Percentiles rank a stretch among this genome's conserved stretches.
phyloP scores from a whole-genome alignment of 1,140 invertebrate species.

The Maconellicoccus hirsutus region DNA sequence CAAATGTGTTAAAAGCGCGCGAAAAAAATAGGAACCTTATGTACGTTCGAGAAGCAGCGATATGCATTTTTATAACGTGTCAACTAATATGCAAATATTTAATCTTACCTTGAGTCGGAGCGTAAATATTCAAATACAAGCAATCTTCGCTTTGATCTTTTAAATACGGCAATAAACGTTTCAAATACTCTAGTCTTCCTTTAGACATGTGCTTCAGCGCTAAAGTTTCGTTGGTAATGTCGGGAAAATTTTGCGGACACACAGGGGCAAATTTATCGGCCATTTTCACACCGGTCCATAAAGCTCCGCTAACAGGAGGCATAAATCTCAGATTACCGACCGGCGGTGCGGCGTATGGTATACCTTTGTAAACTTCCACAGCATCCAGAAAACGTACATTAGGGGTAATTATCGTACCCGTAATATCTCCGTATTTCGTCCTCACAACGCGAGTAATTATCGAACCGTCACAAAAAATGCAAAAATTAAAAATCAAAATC shows the following conservation, averaged over 20 bases:
- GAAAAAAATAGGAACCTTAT: too few relatives aligned
- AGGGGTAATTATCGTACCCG: conserved; percentile 72
- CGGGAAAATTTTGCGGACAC: conserved; percentile 76
- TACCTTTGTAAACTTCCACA: conserved; percentile 85
- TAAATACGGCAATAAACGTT: conserved; percentile 70
- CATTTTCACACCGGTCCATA: conserved; percentile 81
- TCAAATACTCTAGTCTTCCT: conserved; percentile 73
- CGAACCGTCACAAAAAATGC: background rate
- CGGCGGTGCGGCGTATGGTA: conserved; percentile 90
- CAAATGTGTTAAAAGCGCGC: too few relatives aligned
- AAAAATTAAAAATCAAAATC: background rate
- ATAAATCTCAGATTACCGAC: conserved; percentile 81
- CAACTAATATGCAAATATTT: background rate
- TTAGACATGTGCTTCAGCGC: conserved; percentile 70
- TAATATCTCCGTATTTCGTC: conserved; percentile 80
- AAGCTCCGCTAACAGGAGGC: conserved; percentile 80
- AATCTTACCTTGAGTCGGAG: conserved; percentile 51
- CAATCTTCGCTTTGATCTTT: conserved; percentile 92
- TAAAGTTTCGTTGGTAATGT: conserved; percentile 68
- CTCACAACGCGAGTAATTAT: conserved; percentile 56
- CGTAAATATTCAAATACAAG: conserved; percentile 91
- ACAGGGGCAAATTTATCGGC: conserved; percentile 77
- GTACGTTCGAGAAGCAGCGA: too few relatives aligned
- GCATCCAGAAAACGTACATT: conserved; percentile 67
- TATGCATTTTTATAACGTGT: too few relatives aligned